phyloP scores from a whole-genome alignment of 2,888 invertebrate genomes.

The Tenthredo scrophulariae region DNA sequence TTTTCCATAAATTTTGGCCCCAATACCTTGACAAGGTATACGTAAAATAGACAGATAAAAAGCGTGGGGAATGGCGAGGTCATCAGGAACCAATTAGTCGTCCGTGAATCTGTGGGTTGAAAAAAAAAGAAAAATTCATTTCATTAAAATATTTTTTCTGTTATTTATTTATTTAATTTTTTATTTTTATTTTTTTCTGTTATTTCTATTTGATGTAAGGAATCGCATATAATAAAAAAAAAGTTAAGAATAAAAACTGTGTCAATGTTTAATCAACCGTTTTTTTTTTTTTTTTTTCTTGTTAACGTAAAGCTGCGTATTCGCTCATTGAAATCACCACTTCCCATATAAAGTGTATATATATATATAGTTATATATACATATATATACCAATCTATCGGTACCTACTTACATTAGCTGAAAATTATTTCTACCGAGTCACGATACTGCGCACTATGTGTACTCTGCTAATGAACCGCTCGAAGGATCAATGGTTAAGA shows the following conservation, averaged over 20 bases:
- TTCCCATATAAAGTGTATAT: neutral
- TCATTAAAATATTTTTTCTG: too few species aligned
- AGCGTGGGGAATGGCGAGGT: constrained; percentile 95
- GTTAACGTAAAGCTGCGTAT: neutral
- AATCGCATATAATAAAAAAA: neutral
- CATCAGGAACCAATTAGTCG: constrained; percentile 96
- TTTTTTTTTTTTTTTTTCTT: neutral
- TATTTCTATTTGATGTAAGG: too few species aligned
- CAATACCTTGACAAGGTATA: constrained; percentile 93
- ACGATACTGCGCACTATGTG: neutral
- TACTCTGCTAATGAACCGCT: neutral
- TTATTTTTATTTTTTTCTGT: too few species aligned
- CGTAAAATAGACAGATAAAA: constrained; percentile 92
- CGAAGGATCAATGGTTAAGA: neutral
- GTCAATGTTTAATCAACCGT: neutral
- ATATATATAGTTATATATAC: neutral
- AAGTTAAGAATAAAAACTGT: neutral
- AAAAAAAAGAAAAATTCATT: constrained; percentile 60
- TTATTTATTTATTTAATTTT: too few species aligned
- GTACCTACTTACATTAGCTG: too few species aligned
- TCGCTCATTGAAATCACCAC: constrained; percentile 30
- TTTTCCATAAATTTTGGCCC: constrained; percentile 95
- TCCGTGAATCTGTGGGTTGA: constrained; percentile 87
- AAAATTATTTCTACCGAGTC: neutral
- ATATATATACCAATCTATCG: too few species aligned